Base-by-base conservation (phyloP, 2,888 invertebrate genomes). In the Lysandra bellargus region DNA sequence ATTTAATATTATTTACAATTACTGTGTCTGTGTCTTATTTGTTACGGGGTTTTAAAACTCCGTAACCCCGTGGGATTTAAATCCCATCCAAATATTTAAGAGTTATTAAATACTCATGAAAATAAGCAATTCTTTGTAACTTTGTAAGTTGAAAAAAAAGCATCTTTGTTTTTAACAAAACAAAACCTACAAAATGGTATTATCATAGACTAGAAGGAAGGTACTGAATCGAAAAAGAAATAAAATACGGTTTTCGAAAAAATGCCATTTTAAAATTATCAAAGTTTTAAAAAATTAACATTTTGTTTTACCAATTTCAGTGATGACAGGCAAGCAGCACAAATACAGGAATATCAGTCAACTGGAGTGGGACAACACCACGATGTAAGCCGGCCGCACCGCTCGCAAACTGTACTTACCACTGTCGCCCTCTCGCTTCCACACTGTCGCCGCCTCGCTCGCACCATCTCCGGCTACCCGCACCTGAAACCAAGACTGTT, bases 331-430 rank as follows among this genome's bases (percentile, higher is more conserved):
- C 87, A 93, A 93, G 87, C 92, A 93, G 86, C 95, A 95, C 88
- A 95, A 96, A 88, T 97, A 97, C 91, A 96, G 96, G 87, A 96
- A 97, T 93, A 96, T 97, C 88, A 97, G 96, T 90, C 97, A 97
- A 91, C 92, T 97, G 83, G 97, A 97, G 92, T 97, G 97, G 97
- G 97, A 97, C 92, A 96, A 97, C 95, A 96, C 96, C 91, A 97
- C 96, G 85, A 97, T 97, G 96, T 97, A 96, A 96, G 86, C 85
- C 85, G 83, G 82, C 78, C 80, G 61, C 80, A 81, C 80, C 76
- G 76, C 76, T 57, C 76, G 76, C 76, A 76, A 33, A 78, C 83
- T 82, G 88, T 88, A 88, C 88, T 88, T 88, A 87, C 84, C 81
- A 78, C 82, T 81, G 79, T 81, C 81, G 81, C 81, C 80, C 73